Evolutionary conservation across 2,888 invertebrate genomes (phyloP), one percentile per base, ranked within the genome.

Genomic region (Pecten maximus): DNA sequence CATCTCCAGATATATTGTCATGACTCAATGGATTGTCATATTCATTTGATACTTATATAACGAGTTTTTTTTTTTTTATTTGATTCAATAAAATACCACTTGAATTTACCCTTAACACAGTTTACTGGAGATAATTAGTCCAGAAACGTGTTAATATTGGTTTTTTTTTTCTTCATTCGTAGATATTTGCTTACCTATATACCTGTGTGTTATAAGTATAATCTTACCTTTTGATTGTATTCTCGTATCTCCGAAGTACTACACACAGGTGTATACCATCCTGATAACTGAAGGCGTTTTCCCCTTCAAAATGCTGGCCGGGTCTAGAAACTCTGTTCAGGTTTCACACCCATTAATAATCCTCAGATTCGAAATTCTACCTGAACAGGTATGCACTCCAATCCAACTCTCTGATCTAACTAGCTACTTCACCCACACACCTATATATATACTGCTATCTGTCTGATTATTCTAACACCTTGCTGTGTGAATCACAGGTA

Each of bases 401-500:
- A 74, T 35, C 74, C 28, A 28, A 74, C 74, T 4, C 35, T 23
- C 35, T 35, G 28, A 74, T 74, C 74, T 74, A 35, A 10, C 35
- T 1, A 74, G 35, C 35, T 74, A 74, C 74, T 35, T 74, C 74
- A 74, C 28, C 35, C 35, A 28, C 74, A 28, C 74, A 35, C 74
- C 10, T 23, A 74, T 6, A 28, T 74, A 74, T n/a, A 74, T 74
- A 35, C 23, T 54, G 50, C 74, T 74, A 74, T 74, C 74, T 74
- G 35, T 74, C 74, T 74, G 74, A 35, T 35, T 74, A 74, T 74
- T 23, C 74, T 35, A 35, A 15, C 74, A 74, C 74, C 74, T 74
- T 12, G n/a, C n/a, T 60, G 74, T 74, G 35, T 74, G 74, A 74
- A 28, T 74, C 35, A 35, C 74, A 74, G 74, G 74, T 74, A 74